These are phyloP conservation scores for Hippasteria phrygiana DNA, from an alignment of 53 echinoderm and acorn worm genomes.

Conservation along the genomic window DNA sequence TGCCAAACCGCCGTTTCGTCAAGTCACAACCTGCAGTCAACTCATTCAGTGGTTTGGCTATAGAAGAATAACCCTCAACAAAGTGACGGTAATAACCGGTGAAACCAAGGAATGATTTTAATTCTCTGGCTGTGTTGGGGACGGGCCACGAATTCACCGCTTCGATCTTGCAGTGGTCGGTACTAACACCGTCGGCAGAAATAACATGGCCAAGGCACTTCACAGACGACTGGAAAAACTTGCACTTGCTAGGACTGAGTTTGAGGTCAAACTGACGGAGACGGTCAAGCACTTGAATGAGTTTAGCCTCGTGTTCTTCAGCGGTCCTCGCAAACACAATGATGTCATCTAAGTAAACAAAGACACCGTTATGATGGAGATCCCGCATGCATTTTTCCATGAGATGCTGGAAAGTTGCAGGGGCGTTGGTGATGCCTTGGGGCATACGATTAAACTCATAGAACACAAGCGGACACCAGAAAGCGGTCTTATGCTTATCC, in stretches of 20 bases:
- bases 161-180: slow-evolving; percentile 72
- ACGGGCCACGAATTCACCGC: slow-evolving; percentile 71
- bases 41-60: slow-evolving; percentile 71
- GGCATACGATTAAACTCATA: slow-evolving; percentile 56
- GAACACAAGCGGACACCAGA: slow-evolving; percentile 65
- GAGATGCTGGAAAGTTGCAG: slow-evolving; percentile 73
- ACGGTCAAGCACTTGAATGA: slow-evolving; percentile 47
- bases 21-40: neutral
- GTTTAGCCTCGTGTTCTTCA: slow-evolving; percentile 58
- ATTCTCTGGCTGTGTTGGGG: slow-evolving; percentile 62
- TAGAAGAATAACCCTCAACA: slow-evolving; percentile 65
- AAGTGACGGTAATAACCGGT: slow-evolving; percentile 80
- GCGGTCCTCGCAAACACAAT: slow-evolving; percentile 9
- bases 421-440: slow-evolving; percentile 50
- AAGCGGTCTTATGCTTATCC: no score
- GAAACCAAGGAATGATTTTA: slow-evolving; percentile 76
- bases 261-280: slow-evolving; percentile 68
- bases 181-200: slow-evolving; percentile 67
- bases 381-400: slow-evolving; percentile 71
- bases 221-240: slow-evolving; percentile 59
- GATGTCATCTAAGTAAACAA: slow-evolving; percentile 71
- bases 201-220: slow-evolving; percentile 76
- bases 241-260: slow-evolving; percentile 65
- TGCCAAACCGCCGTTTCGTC: no score
- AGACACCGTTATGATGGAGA: slow-evolving; percentile 25